Percentiles rank a stretch among this genome's conserved stretches.
Evolutionary conservation across 1,140 invertebrate genomes (phyloP).

Genomic region (Zaprionus tsacasi): DNA sequence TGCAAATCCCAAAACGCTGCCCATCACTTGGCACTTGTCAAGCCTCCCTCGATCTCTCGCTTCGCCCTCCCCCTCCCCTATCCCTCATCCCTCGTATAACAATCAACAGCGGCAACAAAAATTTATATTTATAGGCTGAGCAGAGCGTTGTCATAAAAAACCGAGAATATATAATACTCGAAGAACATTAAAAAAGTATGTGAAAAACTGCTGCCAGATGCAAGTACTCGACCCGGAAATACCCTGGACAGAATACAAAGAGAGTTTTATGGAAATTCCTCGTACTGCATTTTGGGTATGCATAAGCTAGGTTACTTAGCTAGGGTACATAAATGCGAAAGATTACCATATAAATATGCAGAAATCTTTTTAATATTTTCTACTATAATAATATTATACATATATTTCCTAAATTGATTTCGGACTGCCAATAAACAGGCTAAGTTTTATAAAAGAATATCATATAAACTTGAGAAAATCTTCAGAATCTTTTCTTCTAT

Average conservation of each 20-base stretch:
- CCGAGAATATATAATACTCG: constrained; percentile 35
- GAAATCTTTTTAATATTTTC: too few relatives aligned
- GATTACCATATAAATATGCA: too few relatives aligned
- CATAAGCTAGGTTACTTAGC: too few relatives aligned
- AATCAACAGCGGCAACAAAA: constrained; percentile 63
- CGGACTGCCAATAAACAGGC: too few relatives aligned
- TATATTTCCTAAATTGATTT: too few relatives aligned
- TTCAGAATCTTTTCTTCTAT: not conserved
- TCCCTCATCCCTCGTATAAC: constrained; percentile 57
- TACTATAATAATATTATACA: too few relatives aligned
- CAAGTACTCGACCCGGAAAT: not conserved
- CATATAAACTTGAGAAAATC: not conserved
- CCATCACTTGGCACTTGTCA: constrained; percentile 58
- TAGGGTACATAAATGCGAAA: too few relatives aligned
- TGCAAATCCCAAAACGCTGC: constrained; percentile 40
- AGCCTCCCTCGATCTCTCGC: not conserved
- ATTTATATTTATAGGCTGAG: constrained; percentile 65
- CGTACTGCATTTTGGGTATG: too few relatives aligned
- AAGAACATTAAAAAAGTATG: constrained; percentile 35
- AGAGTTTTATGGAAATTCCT: not conserved
- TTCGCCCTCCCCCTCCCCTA: too few relatives aligned
- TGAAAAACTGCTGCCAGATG: not conserved
- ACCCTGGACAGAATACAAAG: not conserved
- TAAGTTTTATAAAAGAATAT: not conserved
- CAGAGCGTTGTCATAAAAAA: constrained; percentile 66